Percentiles rank a stretch among this genome's conserved stretches.
Evolutionary conservation across 2,113 vertebrate genomes (phyloP).

Genomic region (Chaetodon trifascialis): DNA sequence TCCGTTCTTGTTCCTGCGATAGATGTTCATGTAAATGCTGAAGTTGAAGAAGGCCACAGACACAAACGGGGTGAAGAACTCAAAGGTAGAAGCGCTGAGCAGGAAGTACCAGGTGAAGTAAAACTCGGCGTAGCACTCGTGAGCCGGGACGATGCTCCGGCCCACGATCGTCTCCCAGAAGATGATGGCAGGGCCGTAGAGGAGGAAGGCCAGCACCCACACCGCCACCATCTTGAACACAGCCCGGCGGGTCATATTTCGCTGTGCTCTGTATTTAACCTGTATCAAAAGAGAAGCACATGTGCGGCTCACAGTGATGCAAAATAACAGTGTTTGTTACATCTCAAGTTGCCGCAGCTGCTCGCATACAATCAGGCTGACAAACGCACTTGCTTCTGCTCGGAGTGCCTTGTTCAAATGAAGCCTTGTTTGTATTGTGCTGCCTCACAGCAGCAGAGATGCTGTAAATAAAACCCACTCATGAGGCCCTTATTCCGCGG

Average conservation of each 20-base stretch:
- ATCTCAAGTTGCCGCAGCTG: constrained; percentile 49
- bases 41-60: constrained; percentile 91
- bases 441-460: constrained; percentile 34
- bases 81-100: constrained; percentile 87
- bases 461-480: constrained; percentile 69
- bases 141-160: constrained; percentile 78
- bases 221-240: constrained; percentile 87
- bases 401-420: constrained; percentile 30
- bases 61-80: constrained; percentile 90
- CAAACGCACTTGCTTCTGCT: constrained; percentile 28
- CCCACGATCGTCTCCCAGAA: constrained; percentile 82
- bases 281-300: constrained; percentile 65
- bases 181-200: constrained; percentile 90
- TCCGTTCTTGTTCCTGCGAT: constrained; percentile 79
- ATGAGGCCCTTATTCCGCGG: constrained; percentile 26
- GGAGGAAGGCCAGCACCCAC: constrained; percentile 91
- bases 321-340: constrained; percentile 2
- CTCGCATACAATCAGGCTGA: constrained; percentile 17
- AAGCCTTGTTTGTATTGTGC: constrained; percentile 35
- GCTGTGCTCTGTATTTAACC: constrained; percentile 89
- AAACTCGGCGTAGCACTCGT: constrained; percentile 87
- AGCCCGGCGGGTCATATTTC: constrained; percentile 81
- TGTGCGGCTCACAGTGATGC: constrained; percentile 23
- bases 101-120: constrained; percentile 89
- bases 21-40: constrained; percentile 89